These are phyloP conservation scores for Deroptyus accipitrinus DNA, from an alignment of 2,113 vertebrate genomes.

Conservation along the genomic window DNA sequence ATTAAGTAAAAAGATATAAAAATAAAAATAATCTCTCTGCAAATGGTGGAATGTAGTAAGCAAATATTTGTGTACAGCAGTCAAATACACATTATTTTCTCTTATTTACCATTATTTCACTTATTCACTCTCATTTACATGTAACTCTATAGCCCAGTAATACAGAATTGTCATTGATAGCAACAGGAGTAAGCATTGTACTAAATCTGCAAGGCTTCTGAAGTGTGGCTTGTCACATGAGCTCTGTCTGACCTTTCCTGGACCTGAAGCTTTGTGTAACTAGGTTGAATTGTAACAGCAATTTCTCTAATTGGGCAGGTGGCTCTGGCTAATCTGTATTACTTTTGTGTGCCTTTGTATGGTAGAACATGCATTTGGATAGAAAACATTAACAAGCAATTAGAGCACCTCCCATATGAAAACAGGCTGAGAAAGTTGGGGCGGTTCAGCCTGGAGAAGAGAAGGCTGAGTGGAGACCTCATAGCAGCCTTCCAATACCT, in stretches of 20 bases:
- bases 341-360: not conserved
- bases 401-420: not conserved
- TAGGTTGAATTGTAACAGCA: not conserved
- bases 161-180: not conserved
- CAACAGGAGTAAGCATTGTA: not conserved
- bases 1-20: not conserved
- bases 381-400: not conserved
- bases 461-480: not conserved
- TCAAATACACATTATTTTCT: not conserved
- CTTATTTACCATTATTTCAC: not conserved
- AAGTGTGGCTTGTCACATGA: not conserved
- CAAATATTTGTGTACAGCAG: not conserved
- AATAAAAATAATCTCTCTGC: not conserved
- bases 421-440: not conserved
- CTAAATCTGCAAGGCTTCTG: not conserved
- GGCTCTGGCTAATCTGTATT: not conserved
- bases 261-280: not conserved
- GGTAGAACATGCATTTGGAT: not conserved
- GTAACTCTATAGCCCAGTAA: not conserved
- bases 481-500: not conserved
- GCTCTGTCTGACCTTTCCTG: not conserved
- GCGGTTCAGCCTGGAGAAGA: not conserved
- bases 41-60: not conserved
- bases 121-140: not conserved
- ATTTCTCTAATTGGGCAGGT: not conserved